Percentiles rank a stretch among this genome's conserved stretches.
Conservation (phyloP, 2,113 vertebrate species). For the Calonectris borealis region DNA sequence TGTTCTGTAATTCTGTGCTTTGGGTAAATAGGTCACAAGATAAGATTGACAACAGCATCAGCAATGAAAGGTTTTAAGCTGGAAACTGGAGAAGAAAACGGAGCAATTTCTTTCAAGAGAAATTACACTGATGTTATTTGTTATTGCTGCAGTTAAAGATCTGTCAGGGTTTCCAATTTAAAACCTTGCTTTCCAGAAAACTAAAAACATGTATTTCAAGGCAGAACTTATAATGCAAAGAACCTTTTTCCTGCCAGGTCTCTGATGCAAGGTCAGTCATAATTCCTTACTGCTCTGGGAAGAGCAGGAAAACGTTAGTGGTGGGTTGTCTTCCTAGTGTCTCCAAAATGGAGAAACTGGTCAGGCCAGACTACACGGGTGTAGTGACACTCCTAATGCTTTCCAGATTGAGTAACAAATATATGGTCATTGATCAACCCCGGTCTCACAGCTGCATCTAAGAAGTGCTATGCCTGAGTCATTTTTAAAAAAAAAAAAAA, state of each 20-base stretch:
- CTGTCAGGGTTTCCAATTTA: not conserved
- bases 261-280: not conserved
- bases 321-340: not conserved
- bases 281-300: not conserved
- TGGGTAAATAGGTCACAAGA: conserved; percentile 50
- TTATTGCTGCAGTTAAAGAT: conserved; percentile 2
- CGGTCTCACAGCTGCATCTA: not conserved
- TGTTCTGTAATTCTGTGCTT: conserved; percentile 35
- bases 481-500: not conserved
- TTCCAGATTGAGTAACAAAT: not conserved
- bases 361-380: not conserved
- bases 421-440: not conserved
- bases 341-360: not conserved
- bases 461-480: not conserved
- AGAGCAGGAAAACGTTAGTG: not conserved
- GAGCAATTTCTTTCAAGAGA: conserved; percentile 28
- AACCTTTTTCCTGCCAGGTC: not conserved
- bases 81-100: not conserved
- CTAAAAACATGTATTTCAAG: not conserved
- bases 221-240: not conserved
- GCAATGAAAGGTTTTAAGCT: conserved; percentile 41
- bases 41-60: conserved; percentile 49
- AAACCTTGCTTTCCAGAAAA: conserved; percentile 18
- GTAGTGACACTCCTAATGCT: not conserved
- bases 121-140: conserved; percentile 16